These are phyloP conservation scores for Orthosia cruda DNA, from an alignment of 2,888 invertebrate genomes.

Conservation along the genomic window DNA sequence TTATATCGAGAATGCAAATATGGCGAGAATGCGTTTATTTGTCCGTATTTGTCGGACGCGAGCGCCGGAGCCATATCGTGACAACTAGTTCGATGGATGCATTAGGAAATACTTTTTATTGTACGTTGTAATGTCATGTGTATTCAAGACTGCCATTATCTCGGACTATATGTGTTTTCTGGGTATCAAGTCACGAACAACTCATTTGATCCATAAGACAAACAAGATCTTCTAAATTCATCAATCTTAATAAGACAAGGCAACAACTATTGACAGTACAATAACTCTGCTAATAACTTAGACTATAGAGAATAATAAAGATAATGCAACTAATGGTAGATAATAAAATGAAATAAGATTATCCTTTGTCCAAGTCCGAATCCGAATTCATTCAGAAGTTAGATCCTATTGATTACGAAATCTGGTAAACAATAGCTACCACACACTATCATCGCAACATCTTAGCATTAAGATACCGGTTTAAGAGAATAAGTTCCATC, in stretches of 20 bases:
- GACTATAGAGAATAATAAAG: background rate
- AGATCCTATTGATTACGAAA: conserved; percentile 9
- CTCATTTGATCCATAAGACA: background rate
- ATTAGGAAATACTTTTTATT: conserved; percentile 31
- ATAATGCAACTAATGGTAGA: background rate
- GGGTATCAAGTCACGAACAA: background rate
- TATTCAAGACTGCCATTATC: conserved; percentile 4
- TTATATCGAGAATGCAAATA: conserved; percentile 64
- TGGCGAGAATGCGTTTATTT: conserved; percentile 62
- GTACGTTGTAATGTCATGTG: conserved; percentile 1
- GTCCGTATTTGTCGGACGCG: conserved; percentile 58
- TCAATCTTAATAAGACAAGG: background rate
- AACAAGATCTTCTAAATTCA: background rate
- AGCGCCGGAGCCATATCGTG: conserved; percentile 39
- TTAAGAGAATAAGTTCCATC: conserved; percentile 28
- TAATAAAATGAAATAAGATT: conserved; percentile 14
- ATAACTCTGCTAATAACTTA: background rate
- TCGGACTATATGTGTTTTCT: conserved; percentile 1
- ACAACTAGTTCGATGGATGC: conserved; percentile 32
- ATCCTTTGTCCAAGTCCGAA: conserved; percentile 28
- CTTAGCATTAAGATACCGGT: conserved; percentile 32
- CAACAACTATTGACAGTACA: background rate
- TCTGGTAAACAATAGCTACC: conserved; percentile 40
- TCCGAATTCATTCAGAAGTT: conserved; percentile 32
- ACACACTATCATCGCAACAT: conserved; percentile 14